Evolutionary conservation across 53 echinoderm and acorn worm species (phyloP).

Genomic region (Zoroaster sp.): DNA sequence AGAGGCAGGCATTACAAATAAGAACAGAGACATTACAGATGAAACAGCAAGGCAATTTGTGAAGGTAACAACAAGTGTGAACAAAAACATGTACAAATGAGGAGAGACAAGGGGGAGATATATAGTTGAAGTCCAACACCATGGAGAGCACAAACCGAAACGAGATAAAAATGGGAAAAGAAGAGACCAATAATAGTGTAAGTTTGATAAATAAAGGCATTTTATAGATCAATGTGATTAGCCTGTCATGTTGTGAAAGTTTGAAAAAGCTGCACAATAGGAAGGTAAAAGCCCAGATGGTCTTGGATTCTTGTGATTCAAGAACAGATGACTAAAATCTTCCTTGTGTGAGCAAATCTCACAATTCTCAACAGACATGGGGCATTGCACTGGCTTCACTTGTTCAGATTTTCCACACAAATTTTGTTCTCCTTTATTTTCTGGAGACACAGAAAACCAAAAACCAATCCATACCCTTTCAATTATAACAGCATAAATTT

Average conservation of each 20-base stretch:
- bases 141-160: background rate
- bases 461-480: no score
- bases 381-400: background rate
- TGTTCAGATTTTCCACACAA: background rate
- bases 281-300: background rate
- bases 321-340: background rate
- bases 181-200: constrained; percentile 28
- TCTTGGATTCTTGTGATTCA: background rate
- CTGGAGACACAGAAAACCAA: background rate
- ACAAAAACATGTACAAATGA: no score
- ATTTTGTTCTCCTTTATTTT: background rate
- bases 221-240: background rate
- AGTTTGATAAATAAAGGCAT: constrained; percentile 10
- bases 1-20: background rate
- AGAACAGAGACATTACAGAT: background rate
- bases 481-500: no score
- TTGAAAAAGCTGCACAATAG: background rate
- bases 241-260: background rate
- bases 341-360: background rate
- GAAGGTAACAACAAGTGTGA: no score
- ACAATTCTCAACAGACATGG: background rate
- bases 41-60: background rate
- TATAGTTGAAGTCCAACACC: background rate
- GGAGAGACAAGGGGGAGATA: no score
- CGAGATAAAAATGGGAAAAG: background rate